Evolutionary conservation across 2,797 vertebrate genomes (phyloP).

Genomic region (Pipistrellus pygmaeus): DNA sequence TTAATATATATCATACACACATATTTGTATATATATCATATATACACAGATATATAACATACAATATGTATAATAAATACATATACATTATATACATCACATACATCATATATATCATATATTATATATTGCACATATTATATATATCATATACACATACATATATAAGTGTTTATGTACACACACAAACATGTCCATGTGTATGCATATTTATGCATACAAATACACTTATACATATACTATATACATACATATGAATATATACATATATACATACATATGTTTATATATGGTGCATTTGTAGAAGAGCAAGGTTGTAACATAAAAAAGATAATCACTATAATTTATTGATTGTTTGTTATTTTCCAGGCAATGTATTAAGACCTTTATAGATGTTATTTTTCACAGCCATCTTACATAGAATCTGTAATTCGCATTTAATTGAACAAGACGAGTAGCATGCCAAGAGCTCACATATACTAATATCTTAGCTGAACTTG

Average conservation of each 20-base stretch:
- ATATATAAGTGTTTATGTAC: too few relatives aligned
- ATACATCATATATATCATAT: too few relatives aligned
- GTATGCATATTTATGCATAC: too few relatives aligned
- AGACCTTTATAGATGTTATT: constrained; percentile 13
- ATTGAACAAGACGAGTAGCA: neutral
- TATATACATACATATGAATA: neutral
- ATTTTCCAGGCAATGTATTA: neutral
- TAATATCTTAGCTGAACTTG: constrained; percentile 34
- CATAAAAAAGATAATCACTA: neutral
- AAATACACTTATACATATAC: neutral
- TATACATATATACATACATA: neutral
- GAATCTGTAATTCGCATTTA: constrained; percentile 48
- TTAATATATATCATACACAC: neutral
- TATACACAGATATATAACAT: neutral
- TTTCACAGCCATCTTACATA: neutral
- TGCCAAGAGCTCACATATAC: constrained; percentile 23
- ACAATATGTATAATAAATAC: too few relatives aligned
- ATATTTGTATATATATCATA: neutral
- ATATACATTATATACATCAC: too few relatives aligned
- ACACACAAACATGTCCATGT: neutral
- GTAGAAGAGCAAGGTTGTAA: neutral
- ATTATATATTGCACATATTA: too few relatives aligned
- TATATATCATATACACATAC: too few relatives aligned
- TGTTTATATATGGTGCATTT: too few relatives aligned
- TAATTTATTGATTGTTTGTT: neutral